A percentile compares a stretch with the other conserved stretches of the same genome.
Conservation (phyloP, 2,113 vertebrate genomes). For the Daboia siamensis region DNA sequence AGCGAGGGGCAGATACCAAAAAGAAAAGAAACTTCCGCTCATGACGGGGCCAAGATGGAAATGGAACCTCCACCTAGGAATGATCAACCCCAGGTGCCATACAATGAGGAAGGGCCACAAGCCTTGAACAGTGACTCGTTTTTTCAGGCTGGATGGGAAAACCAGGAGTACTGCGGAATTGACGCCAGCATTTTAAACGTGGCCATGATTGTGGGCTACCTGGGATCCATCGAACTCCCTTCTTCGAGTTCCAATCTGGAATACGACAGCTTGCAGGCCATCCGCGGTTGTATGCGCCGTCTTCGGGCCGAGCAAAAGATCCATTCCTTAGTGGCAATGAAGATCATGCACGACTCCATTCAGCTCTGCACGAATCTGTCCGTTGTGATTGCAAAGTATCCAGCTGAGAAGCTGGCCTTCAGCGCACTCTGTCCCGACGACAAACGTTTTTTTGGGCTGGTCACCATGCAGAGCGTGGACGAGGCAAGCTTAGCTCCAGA, state of each 20-base stretch:
- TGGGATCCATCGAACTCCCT: slow-evolving; percentile 94
- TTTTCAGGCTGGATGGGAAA: slow-evolving; percentile 74
- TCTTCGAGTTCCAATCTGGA: slow-evolving; percentile 86
- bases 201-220: slow-evolving; percentile 94
- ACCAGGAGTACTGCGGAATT: slow-evolving; percentile 71
- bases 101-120: slow-evolving; percentile 79
- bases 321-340: slow-evolving; percentile 91
- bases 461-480: slow-evolving; percentile 90
- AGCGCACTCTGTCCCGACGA: slow-evolving; percentile 95
- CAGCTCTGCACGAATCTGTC: slow-evolving; percentile 85
- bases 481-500: slow-evolving; percentile 74
- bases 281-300: slow-evolving; percentile 95
- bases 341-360: slow-evolving; percentile 93
- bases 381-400: slow-evolving; percentile 85
- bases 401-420: slow-evolving; percentile 94
- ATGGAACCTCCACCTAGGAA: slow-evolving; percentile 53
- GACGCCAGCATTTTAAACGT: slow-evolving; percentile 91
- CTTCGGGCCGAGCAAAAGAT: slow-evolving; percentile 93
- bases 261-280: slow-evolving; percentile 91
- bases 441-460: slow-evolving; percentile 90
- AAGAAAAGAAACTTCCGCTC: slow-evolving; percentile 72
- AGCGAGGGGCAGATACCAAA: slow-evolving; percentile 70
- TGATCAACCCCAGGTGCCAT: slow-evolving; percentile 72
- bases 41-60: slow-evolving; percentile 75
- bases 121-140: slow-evolving; percentile 76